Evolutionary conservation across 53 echinoderm and acorn worm species (phyloP), one percentile per base, ranked within the genome.

Genomic region (Echinometra lucunter): DNA sequence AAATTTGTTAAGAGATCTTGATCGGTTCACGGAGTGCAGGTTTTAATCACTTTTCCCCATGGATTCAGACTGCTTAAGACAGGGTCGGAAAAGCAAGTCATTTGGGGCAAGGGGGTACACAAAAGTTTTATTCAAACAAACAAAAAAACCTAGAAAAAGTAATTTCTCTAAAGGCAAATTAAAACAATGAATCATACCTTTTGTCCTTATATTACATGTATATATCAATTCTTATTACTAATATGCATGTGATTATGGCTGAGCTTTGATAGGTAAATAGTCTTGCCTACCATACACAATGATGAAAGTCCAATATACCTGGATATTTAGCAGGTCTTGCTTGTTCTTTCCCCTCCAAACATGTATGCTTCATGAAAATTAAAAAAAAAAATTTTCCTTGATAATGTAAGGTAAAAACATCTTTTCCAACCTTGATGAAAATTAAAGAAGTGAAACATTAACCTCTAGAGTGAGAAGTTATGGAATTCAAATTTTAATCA

Each of bases 21-120:
- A 89, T 89, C 89, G 40, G 47, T 18, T 23, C 60, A 16, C 25
- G 23, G 4, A 85, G 30, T 49, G 60, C 89, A 57, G 23, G 58
- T 89, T 57, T 89, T 89, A 89, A 89, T 89, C 89, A 89, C 89
- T 57, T 60, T 37, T 89, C 89, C 89, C 88, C 8, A 60, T 37
- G 37, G 89, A 38, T 58, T 60, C n/a, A n/a, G 85, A 47, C 85
- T 85, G 16, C 11, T 45, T 49, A 85, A 49, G 85, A 85, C 47
- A 85, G 63, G 37, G 57, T 89, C 60, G 89, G 89, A 89, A 89
- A 27, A 89, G 57, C 89, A 57, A 37, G 89, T 60, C 89, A 89
- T 89, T 58, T 60, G 38, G 89, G 89, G 40, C 23, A 89, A 37
- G 60, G 89, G 28, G 30, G 82, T 44, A 45, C 9, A 85, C 85